phyloP scores from a whole-genome alignment of 2,113 vertebrate genomes.

The Gambusia holbrooki region DNA sequence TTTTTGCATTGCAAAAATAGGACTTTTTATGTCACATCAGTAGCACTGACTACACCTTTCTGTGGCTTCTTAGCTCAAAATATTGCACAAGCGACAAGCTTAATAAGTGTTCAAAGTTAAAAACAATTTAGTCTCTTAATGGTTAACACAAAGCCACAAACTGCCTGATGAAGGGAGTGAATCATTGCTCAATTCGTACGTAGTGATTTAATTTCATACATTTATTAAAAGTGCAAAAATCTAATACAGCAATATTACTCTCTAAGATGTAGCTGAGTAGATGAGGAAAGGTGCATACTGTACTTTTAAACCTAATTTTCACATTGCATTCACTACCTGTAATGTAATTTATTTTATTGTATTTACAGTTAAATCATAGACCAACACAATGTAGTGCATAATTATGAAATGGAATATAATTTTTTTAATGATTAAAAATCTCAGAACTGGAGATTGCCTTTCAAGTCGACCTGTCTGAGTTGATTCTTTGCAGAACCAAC shows the following conservation, averaged over 20 bases:
- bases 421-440: no score
- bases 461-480: no score
- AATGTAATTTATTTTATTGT: not conserved
- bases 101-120: not conserved
- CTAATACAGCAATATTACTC: not conserved
- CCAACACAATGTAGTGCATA: not conserved
- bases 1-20: constrained; percentile 5
- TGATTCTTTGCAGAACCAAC: no score
- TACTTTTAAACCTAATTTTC: not conserved
- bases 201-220: not conserved
- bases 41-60: not conserved
- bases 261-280: not conserved
- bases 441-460: no score
- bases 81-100: no score
- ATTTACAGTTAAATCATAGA: no score
- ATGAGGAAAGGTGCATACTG: no score
- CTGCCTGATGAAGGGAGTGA: not conserved
- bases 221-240: not conserved
- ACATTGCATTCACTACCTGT: not conserved
- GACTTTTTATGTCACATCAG: not conserved
- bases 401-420: not conserved
- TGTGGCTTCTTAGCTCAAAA: not conserved
- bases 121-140: not conserved
- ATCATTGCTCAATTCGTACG: not conserved
- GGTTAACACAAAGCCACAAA: not conserved